Percentiles rank a stretch among this genome's conserved stretches.
These are phyloP conservation scores for Huso huso DNA, from an alignment of 2,797 vertebrate genomes.

Conservation along the genomic window DNA sequence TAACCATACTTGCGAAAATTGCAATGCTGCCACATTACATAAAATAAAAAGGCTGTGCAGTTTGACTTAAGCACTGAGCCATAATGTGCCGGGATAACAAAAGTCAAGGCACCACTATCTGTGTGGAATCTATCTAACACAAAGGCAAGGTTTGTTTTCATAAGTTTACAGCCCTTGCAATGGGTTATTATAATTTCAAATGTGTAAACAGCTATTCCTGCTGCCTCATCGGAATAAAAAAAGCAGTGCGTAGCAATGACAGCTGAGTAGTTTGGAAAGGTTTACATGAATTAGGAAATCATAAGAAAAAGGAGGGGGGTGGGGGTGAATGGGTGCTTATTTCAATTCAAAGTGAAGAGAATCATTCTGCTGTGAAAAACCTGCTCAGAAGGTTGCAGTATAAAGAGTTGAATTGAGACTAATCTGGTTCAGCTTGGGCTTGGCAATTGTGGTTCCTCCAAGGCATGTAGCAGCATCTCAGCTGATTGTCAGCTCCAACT, in stretches of 20 bases:
- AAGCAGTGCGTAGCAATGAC: not conserved
- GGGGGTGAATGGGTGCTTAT: not conserved
- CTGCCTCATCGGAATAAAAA: not conserved
- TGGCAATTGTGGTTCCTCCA: no score
- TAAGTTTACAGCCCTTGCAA: not conserved
- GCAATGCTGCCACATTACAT: no score
- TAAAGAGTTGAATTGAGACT: no score
- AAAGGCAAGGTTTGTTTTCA: no score
- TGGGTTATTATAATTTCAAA: not conserved
- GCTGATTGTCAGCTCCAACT: not conserved
- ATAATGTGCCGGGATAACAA: no score
- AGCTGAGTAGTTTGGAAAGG: not conserved
- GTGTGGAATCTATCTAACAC: no score
- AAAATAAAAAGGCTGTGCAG: no score
- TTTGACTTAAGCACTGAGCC: no score
- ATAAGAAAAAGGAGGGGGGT: not conserved
- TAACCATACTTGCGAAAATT: no score
- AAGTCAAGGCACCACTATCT: no score
- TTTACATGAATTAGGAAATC: not conserved
- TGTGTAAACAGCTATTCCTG: not conserved
- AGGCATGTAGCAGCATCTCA: not conserved
- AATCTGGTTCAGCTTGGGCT: no score
- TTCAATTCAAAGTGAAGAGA: no score
- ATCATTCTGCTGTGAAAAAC: not conserved
- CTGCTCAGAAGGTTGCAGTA: not conserved